phyloP scores from a whole-genome alignment of 2,797 vertebrate genomes.

The Nannoperca obscura region DNA sequence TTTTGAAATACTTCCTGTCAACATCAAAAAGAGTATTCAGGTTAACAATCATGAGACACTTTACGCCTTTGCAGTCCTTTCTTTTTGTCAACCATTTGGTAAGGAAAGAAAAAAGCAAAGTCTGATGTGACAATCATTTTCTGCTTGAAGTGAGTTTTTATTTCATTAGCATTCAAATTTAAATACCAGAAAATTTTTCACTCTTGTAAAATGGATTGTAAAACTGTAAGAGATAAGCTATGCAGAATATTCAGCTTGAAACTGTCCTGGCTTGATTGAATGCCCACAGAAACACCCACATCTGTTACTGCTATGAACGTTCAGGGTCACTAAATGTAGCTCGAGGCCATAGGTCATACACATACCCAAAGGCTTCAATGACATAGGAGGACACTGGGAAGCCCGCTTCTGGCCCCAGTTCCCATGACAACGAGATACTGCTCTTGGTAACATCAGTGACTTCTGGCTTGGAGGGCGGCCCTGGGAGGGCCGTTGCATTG shows the following conservation, averaged over 20 bases:
- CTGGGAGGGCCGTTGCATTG: conserved; percentile 91
- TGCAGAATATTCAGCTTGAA: conserved; percentile 9
- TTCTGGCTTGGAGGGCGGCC: conserved; percentile 94
- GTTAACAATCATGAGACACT: conserved; percentile 9
- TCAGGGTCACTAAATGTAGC: conserved; percentile 75
- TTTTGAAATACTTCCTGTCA: conserved; percentile 36
- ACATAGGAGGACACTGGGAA: conserved; percentile 92
- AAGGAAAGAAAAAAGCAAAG: conserved; percentile 7
- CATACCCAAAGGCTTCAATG: conserved; percentile 98
- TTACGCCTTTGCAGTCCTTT: background rate
- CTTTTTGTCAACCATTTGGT: conserved; percentile 8
- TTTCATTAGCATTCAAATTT: conserved; percentile 17
- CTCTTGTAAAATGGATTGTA: background rate
- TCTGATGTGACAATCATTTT: conserved; percentile 19
- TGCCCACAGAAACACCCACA: conserved; percentile 62
- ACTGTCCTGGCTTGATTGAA: conserved; percentile 31
- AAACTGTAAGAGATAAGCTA: background rate
- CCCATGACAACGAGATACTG: conserved; percentile 97
- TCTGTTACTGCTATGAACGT: conserved; percentile 72
- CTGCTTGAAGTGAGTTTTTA: conserved; percentile 24
- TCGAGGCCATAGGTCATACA: conserved; percentile 71
- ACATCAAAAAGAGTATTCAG: conserved; percentile 16
- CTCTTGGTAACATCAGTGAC: conserved; percentile 96
- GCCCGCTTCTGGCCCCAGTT: conserved; percentile 88
- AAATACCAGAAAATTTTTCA: conserved; percentile 11